Conservation (phyloP, 2,113 vertebrate species). For the Irena cyanogastra region DNA sequence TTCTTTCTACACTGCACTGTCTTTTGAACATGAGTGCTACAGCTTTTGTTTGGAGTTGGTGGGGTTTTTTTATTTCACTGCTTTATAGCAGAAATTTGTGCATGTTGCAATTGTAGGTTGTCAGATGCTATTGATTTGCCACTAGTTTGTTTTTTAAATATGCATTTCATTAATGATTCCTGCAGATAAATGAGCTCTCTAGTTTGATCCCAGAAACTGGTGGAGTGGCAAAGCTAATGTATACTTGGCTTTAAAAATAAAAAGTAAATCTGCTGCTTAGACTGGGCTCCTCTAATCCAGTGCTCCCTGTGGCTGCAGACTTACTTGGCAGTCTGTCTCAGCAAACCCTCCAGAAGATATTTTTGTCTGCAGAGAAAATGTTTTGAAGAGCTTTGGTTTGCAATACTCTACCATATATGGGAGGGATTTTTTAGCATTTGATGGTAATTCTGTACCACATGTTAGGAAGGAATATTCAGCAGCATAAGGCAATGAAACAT, state of each 20-base stretch:
- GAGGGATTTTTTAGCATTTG: constrained; percentile 35
- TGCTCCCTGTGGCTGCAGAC: constrained; percentile 6
- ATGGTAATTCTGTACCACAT: constrained; percentile 25
- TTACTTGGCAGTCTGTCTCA: constrained; percentile 50
- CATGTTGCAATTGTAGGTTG: not conserved
- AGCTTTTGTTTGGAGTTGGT: not conserved
- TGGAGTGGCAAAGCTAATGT: not conserved
- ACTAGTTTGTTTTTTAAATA: not conserved
- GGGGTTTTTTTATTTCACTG: not conserved
- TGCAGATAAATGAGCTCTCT: not conserved
- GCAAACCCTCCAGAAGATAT: not conserved
- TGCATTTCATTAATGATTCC: not conserved
- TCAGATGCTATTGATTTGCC: not conserved
- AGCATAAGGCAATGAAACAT: not conserved
- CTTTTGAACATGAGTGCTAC: not conserved
- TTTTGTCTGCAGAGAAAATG: constrained; percentile 50
- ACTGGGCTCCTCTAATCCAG: not conserved
- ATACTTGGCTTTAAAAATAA: not conserved
- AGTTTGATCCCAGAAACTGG: not conserved
- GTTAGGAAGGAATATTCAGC: not conserved
- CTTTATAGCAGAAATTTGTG: not conserved
- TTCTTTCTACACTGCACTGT: not conserved
- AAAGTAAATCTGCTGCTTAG: not conserved
- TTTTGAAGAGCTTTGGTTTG: constrained; percentile 49
- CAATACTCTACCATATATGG: constrained; percentile 57